These are phyloP conservation scores for Archaeoteleia sp. DNA, from an alignment of 2,888 invertebrate species.

Conservation along the genomic window DNA sequence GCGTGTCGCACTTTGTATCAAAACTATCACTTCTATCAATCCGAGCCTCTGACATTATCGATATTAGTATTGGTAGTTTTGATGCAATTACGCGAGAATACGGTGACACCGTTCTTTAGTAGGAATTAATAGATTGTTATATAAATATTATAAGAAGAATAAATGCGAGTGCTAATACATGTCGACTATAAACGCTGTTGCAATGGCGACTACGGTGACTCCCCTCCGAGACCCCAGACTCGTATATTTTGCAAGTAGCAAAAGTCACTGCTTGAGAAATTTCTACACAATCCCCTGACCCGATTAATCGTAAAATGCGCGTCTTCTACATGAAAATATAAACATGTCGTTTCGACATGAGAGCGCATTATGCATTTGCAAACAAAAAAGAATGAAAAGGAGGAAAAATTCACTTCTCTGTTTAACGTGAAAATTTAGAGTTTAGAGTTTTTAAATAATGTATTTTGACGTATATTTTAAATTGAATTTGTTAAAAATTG, in stretches of 20 bases:
- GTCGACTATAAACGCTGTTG: conserved; percentile 23
- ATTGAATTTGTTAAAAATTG: conserved; percentile 20
- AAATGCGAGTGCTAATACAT: conserved; percentile 13
- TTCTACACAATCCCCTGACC: conserved; percentile 41
- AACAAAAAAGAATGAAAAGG: neutral
- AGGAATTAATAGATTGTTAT: conserved; percentile 17
- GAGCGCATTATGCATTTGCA: conserved; percentile 4
- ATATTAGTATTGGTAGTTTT: no score
- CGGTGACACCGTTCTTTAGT: neutral
- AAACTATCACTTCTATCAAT: no score
- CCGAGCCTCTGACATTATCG: no score
- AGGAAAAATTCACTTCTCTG: no score
- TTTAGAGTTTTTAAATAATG: no score
- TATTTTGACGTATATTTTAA: no score
- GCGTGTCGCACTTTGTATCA: no score
- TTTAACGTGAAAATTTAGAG: no score
- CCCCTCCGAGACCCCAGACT: conserved; percentile 7
- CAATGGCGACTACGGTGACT: conserved; percentile 18
- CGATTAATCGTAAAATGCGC: conserved; percentile 20
- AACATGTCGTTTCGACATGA: conserved; percentile 20
- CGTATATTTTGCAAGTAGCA: conserved; percentile 46
- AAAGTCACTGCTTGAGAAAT: conserved; percentile 35
- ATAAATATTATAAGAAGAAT: conserved; percentile 5
- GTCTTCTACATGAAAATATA: conserved; percentile 30
- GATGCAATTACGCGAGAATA: no score